Conservation (phyloP, 2,113 vertebrate species). For the Octodon degus region DNA sequence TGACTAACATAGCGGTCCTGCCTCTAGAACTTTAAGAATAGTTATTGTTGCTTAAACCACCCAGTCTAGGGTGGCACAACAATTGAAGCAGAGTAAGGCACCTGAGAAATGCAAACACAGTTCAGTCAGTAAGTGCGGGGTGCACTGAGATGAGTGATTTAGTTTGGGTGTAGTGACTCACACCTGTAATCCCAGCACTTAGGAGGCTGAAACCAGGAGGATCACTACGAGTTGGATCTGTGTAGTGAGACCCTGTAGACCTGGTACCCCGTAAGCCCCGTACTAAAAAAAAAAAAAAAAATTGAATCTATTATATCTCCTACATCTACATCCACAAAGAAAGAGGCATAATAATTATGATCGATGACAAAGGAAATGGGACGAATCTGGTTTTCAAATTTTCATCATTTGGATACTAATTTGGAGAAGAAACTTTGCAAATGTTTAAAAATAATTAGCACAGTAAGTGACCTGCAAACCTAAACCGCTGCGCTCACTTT, state of each 20-base stretch:
- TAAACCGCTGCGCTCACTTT: not conserved
- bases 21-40: not conserved
- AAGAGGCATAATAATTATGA: not conserved
- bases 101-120: not conserved
- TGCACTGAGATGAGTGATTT: not conserved
- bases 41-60: not conserved
- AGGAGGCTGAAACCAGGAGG: too few species aligned
- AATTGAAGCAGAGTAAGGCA: not conserved
- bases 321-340: not conserved
- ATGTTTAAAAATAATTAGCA: not conserved
- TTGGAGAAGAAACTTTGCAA: not conserved
- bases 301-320: not conserved
- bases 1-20: not conserved
- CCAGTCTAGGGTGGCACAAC: not conserved
- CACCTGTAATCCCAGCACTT: too few species aligned
- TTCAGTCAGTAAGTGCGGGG: not conserved
- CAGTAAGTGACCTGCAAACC: not conserved
- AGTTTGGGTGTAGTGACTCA: too few species aligned
- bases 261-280: too few species aligned
- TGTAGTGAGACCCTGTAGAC: too few species aligned
- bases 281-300: not conserved
- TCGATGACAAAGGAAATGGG: not conserved
- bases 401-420: not conserved
- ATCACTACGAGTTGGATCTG: too few species aligned
- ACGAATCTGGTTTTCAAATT: not conserved